These are phyloP conservation scores for Oostethus manadensis DNA, from an alignment of 2,113 vertebrate genomes.

Conservation along the genomic window DNA sequence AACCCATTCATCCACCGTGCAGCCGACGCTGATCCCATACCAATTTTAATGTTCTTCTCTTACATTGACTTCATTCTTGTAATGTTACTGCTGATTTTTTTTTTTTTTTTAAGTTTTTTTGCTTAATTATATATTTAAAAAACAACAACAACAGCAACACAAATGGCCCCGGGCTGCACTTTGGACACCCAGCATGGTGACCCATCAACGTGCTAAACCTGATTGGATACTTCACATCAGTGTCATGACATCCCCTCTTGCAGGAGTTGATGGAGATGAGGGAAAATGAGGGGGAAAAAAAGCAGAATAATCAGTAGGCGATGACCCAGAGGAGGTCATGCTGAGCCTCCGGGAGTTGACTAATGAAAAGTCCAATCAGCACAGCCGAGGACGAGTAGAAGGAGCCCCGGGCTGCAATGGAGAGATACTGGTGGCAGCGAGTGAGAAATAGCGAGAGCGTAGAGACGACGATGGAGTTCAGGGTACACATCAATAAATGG, in stretches of 20 bases:
- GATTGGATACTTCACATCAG: conserved; percentile 25
- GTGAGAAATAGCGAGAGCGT: conserved; percentile 30
- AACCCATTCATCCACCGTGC: too few species aligned
- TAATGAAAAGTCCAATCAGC: conserved; percentile 74
- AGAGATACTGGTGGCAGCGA: conserved; percentile 42
- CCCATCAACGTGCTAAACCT: conserved; percentile 13
- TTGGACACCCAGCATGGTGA: conserved; percentile 4
- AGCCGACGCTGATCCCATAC: too few species aligned
- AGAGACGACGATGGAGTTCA: conserved; percentile 34
- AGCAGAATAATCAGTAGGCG: conserved; percentile 64
- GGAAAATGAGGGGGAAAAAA: conserved; percentile 18
- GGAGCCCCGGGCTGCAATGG: conserved; percentile 59
- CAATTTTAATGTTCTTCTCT: too few species aligned
- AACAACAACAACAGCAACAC: too few species aligned
- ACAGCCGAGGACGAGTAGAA: conserved; percentile 62
- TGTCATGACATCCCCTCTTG: conserved; percentile 40
- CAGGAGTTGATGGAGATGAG: conserved; percentile 43
- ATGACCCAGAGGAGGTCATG: conserved; percentile 69
- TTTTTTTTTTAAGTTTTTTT: too few species aligned
- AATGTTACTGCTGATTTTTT: too few species aligned
- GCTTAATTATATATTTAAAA: too few species aligned
- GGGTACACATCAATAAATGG: not conserved
- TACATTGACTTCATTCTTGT: too few species aligned
- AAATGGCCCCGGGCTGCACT: too few species aligned
- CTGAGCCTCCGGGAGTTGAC: conserved; percentile 64